Conservation (phyloP, 2,888 invertebrate species). For the Danaus chrysippus region DNA sequence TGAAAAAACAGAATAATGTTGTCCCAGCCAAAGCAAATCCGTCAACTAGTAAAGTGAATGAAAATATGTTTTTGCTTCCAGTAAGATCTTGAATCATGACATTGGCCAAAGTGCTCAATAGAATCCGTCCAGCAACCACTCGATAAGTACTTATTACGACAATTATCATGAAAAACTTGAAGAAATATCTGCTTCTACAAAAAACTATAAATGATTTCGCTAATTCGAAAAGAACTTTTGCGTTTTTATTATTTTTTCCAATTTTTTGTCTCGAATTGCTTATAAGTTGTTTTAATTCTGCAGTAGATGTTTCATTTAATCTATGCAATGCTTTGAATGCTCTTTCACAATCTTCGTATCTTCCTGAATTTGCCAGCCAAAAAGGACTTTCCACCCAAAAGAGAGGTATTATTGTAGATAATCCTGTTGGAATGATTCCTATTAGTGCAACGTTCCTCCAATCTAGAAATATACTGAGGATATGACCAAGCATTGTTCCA, state of each 20-base stretch:
- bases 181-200: not conserved
- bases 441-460: slow-evolving; percentile 13
- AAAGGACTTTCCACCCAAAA: slow-evolving; percentile 38
- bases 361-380: slow-evolving; percentile 37
- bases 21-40: slow-evolving; percentile 29
- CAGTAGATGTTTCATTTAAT: slow-evolving; percentile 3
- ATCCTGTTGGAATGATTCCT: slow-evolving; percentile 10
- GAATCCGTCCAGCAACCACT: slow-evolving; percentile 28
- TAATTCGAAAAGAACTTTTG: not conserved
- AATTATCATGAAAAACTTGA: not conserved
- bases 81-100: slow-evolving; percentile 34
- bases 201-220: not conserved
- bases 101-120: slow-evolving; percentile 30
- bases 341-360: slow-evolving; percentile 34
- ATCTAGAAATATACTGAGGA: slow-evolving; percentile 8
- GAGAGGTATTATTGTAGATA: slow-evolving; percentile 3
- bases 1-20: slow-evolving; percentile 22
- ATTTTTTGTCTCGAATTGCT: slow-evolving; percentile 15
- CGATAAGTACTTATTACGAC: slow-evolving; percentile 22
- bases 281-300: slow-evolving; percentile 14
- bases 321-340: slow-evolving; percentile 34
- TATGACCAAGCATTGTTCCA: slow-evolving; percentile 9
- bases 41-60: slow-evolving; percentile 30
- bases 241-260: slow-evolving; percentile 6
- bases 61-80: slow-evolving; percentile 26